Evolutionary conservation across 2,113 vertebrate genomes (phyloP), one percentile per base, ranked within the genome.

Genomic region (Callaeas wilsoni): DNA sequence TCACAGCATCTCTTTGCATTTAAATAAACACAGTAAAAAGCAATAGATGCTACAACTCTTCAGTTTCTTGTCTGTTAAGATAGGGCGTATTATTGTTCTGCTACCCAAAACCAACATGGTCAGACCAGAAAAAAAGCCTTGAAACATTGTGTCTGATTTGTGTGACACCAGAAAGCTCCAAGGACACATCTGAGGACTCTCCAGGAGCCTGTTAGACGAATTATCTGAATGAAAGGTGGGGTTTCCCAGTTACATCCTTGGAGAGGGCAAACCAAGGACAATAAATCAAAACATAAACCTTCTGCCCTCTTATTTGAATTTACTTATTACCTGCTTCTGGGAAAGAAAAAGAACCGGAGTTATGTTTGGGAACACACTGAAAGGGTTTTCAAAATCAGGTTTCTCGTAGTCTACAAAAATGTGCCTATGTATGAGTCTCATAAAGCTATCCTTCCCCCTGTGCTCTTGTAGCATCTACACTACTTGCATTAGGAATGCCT

Each of bases 391-490:
- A 87, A 50, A 74, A 26, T 19, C 3, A 62, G 18, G 7, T 32
- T 62, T 7, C 12, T 15, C 23, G 16, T 4, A 9, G 12, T 10
- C 17, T 42, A 23, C 1, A 22, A 18, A 62, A 53, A 7, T 1
- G 7, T 27, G 3, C 2, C 5, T 17, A 16, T 5, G 1, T 11
- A 9, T 3, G 7, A 60, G 8, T 29, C 3, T 10, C 27, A 4
- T 0, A 60, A 35, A 30, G 2, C 9, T 5, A 13, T 12, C 5
- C 18, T 44, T 12, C 4, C 2, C 2, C 9, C 10, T 7, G 1
- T 22, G 22, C 16, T 65, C 30, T 20, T 59, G 11, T 1, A 78
- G 11, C 16, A 87, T 5, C 16, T 55, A 5, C 74, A 52, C 21
- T 26, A 19, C 2, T 2, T 42, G 16, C 30, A 25, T 7, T 21